These are phyloP conservation scores for Hedya salicella DNA, from an alignment of 2,888 invertebrate genomes.

Conservation along the genomic window DNA sequence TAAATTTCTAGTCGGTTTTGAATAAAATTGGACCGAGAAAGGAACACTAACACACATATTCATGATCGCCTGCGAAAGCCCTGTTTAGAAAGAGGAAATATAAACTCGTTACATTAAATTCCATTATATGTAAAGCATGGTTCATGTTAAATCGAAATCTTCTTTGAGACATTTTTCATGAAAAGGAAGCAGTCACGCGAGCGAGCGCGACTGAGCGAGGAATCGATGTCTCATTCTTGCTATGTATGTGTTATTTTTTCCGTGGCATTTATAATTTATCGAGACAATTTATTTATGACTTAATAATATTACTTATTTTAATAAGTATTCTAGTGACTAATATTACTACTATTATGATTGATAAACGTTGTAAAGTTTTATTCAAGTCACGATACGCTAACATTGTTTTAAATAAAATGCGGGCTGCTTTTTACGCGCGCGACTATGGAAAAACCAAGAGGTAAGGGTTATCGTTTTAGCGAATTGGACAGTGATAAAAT, in stretches of 20 bases:
- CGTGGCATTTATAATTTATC: slow-evolving; percentile 18
- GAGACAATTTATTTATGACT: slow-evolving; percentile 10
- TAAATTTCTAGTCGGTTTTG: no score
- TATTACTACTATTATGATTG: no score
- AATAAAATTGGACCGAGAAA: no score
- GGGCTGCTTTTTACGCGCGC: no score
- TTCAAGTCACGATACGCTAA: no score
- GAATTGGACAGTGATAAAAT: no score
- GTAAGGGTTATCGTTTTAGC: no score
- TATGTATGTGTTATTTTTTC: slow-evolving; percentile 13
- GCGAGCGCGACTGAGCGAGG: slow-evolving; percentile 48
- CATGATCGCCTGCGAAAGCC: not conserved
- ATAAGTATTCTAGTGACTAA: not conserved
- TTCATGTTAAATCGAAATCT: slow-evolving; percentile 46
- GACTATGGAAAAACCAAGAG: no score
- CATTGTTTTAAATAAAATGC: no score
- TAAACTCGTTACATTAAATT: slow-evolving; percentile 11
- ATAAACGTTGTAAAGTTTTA: no score
- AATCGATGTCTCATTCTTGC: slow-evolving; percentile 44
- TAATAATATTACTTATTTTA: not conserved
- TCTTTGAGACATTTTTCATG: slow-evolving; percentile 47
- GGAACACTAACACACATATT: not conserved
- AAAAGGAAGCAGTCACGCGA: slow-evolving; percentile 61
- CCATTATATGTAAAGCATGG: slow-evolving; percentile 30
- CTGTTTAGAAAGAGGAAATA: not conserved